Percentiles rank a stretch among this genome's conserved stretches.
Evolutionary conservation across 2,113 vertebrate species (phyloP).

Genomic region (Lophotis ruficrista): DNA sequence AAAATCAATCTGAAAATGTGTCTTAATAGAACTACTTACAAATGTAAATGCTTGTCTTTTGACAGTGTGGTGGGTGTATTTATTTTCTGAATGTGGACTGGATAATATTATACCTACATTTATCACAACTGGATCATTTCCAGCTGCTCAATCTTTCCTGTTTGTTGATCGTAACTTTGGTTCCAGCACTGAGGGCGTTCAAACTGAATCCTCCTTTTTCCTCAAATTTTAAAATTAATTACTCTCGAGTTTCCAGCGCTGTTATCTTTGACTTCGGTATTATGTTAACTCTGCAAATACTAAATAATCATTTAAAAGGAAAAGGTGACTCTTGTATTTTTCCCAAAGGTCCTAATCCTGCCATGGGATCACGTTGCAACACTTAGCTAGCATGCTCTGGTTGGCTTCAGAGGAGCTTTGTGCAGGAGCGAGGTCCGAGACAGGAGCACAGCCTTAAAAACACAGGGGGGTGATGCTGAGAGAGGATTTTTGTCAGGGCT

Average conservation of each 20-base stretch:
- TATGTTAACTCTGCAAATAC: neutral
- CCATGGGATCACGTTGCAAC: neutral
- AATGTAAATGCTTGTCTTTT: neutral
- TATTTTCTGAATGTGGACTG: neutral
- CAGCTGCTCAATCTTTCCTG: neutral
- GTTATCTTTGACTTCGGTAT: neutral
- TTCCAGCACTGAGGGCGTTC: neutral
- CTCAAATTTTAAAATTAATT: neutral
- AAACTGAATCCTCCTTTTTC: neutral
- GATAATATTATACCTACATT: neutral
- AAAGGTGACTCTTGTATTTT: neutral
- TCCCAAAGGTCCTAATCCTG: slow-evolving; percentile 11
- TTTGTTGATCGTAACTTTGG: neutral
- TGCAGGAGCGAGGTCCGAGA: neutral
- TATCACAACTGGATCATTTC: slow-evolving; percentile 1
- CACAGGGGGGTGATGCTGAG: neutral
- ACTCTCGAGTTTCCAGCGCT: neutral
- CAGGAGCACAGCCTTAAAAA: neutral
- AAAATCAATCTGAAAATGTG: neutral
- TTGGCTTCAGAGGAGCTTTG: neutral
- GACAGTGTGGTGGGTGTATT: neutral
- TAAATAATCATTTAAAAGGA: slow-evolving; percentile 13
- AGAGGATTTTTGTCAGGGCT: neutral
- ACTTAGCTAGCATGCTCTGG: neutral
- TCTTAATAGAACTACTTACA: neutral